phyloP scores from a whole-genome alignment of 2,888 invertebrate species.

The Hydrotaea cyrtoneurina region DNA sequence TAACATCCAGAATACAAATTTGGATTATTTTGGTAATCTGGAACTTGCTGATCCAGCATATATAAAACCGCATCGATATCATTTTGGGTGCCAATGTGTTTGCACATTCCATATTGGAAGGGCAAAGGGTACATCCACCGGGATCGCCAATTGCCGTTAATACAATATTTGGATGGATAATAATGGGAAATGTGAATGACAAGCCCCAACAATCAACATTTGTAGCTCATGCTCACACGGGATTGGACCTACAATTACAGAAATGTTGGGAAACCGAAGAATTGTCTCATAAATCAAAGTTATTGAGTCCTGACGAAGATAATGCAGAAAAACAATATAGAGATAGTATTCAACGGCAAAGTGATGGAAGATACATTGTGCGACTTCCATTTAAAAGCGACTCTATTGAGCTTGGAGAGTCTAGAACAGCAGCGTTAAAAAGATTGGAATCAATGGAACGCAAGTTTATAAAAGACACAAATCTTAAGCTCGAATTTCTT shows the following conservation, averaged over 20 bases:
- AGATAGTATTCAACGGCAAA: slow-evolving; percentile 2
- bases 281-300: neutral
- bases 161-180: slow-evolving; percentile 63
- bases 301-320: slow-evolving; percentile 50
- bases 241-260: slow-evolving; percentile 49
- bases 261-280: slow-evolving; percentile 62
- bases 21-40: slow-evolving; percentile 40
- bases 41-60: slow-evolving; percentile 50
- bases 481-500: slow-evolving; percentile 38
- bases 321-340: slow-evolving; percentile 52
- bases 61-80: slow-evolving; percentile 22
- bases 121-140: slow-evolving; percentile 45
- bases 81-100: slow-evolving; percentile 52
- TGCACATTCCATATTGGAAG: slow-evolving; percentile 41
- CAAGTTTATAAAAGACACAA: slow-evolving; percentile 31
- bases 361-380: slow-evolving; percentile 52
- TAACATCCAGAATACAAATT: neutral
- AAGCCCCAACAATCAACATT: neutral
- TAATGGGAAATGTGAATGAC: slow-evolving; percentile 38
- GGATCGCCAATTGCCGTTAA: neutral
- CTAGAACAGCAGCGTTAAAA: slow-evolving; percentile 34
- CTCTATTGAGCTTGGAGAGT: slow-evolving; percentile 43
- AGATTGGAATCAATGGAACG: slow-evolving; percentile 57
- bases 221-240: slow-evolving; percentile 25
- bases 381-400: slow-evolving; percentile 50